These are phyloP conservation scores for Leptocoma aspasia DNA, from an alignment of 2,113 vertebrate species.

Conservation along the genomic window DNA sequence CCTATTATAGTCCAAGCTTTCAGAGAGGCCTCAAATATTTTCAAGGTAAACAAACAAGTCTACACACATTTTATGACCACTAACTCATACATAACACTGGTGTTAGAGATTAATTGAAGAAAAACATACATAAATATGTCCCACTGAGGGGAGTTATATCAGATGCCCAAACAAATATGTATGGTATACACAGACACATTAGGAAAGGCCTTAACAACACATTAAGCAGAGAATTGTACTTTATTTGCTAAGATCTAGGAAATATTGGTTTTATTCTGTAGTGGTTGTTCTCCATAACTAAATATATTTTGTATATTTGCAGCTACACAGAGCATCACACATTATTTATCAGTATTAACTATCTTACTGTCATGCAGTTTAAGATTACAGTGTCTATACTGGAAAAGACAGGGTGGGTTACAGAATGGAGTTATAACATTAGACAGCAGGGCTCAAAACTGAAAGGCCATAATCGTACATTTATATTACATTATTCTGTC, in stretches of 20 bases:
- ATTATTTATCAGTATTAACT: background rate
- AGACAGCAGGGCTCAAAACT: conserved; percentile 66
- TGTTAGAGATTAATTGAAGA: background rate
- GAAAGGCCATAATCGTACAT: background rate
- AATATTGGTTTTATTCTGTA: background rate
- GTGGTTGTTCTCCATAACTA: background rate
- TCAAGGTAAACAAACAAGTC: background rate
- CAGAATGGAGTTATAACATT: conserved; percentile 30
- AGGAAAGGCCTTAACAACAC: conserved; percentile 3
- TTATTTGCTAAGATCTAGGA: background rate
- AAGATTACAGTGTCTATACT: background rate
- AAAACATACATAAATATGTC: background rate
- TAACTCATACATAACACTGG: background rate
- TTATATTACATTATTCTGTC: background rate
- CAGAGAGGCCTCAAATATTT: background rate
- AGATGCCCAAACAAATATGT: background rate
- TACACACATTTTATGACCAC: background rate
- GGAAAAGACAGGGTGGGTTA: conserved; percentile 44
- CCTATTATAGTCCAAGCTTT: background rate
- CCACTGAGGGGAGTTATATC: background rate
- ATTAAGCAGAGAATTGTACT: background rate
- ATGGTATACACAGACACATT: conserved; percentile 49
- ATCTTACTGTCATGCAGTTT: conserved; percentile 52
- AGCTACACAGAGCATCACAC: background rate
- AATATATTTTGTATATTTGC: background rate